A percentile compares a stretch with the other conserved stretches of the same genome.
phyloP scores from a whole-genome alignment of 2,888 invertebrate genomes.

The Carabus problematicus region DNA sequence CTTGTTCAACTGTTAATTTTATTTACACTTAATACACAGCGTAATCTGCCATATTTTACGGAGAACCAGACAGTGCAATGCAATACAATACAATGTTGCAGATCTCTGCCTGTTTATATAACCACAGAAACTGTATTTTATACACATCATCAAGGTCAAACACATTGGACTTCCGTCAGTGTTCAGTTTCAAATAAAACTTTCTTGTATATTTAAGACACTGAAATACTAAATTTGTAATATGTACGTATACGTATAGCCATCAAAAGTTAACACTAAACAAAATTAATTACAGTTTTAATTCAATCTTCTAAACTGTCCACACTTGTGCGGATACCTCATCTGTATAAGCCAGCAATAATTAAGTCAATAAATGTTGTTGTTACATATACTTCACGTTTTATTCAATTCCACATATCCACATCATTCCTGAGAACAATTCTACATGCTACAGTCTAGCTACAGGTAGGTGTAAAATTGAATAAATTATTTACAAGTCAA shows the following conservation, averaged over 20 bases:
- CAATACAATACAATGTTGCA: too few species aligned
- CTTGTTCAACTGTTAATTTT: too few species aligned
- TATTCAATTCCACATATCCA: conserved; percentile 1
- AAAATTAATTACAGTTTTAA: conserved; percentile 12
- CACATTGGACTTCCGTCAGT: conserved; percentile 12
- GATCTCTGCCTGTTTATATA: background rate
- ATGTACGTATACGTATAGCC: conserved; percentile 15
- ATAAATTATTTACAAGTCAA: conserved; percentile 22
- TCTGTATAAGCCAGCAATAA: conserved; percentile 39
- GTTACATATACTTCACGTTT: conserved; percentile 23
- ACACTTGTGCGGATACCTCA: background rate
- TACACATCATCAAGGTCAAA: background rate
- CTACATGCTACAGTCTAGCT: background rate
- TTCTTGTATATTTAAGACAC: background rate
- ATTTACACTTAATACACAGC: too few species aligned
- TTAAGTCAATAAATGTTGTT: conserved; percentile 41
- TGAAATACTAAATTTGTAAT: conserved; percentile 9
- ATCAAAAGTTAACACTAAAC: background rate
- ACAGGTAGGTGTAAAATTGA: background rate
- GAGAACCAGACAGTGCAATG: too few species aligned
- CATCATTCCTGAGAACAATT: background rate
- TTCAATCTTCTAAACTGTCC: conserved; percentile 4
- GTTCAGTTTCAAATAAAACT: background rate
- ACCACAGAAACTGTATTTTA: background rate
- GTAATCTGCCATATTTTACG: too few species aligned